A percentile compares a stretch with the other conserved stretches of the same genome.
Conservation (phyloP, 2,888 invertebrate species). For the Germaria angustata region DNA sequence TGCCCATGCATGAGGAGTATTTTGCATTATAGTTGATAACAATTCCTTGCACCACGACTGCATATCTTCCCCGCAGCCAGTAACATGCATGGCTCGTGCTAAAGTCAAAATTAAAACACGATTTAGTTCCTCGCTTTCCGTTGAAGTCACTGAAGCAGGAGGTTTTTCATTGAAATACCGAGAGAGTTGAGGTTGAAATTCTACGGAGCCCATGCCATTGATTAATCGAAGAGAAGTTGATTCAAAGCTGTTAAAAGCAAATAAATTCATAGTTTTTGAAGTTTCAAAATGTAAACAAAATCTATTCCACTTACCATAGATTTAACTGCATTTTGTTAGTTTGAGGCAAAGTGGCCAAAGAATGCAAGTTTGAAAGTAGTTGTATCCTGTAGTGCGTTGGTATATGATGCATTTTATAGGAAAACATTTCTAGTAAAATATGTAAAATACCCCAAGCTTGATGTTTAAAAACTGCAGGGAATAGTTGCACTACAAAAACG, state of each 20-base stretch:
- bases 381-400: conserved; percentile 97
- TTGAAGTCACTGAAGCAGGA: conserved; percentile 86
- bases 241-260: conserved; percentile 87
- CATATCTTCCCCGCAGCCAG: conserved; percentile 84
- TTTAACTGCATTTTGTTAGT: conserved; percentile 97
- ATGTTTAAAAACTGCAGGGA: conserved; percentile 94
- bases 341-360: conserved; percentile 93
- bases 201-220: conserved; percentile 94
- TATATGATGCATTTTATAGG: conserved; percentile 96
- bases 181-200: conserved; percentile 95
- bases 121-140: conserved; percentile 97
- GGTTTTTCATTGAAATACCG: conserved; percentile 95
- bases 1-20: conserved; percentile 97
- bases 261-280: too few relatives aligned
- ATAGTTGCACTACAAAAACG: conserved; percentile 85
- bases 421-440: conserved; percentile 97
- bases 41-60: conserved; percentile 93
- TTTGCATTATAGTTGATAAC: conserved; percentile 92
- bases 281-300: not conserved
- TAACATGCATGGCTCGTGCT: conserved; percentile 96
- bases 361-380: conserved; percentile 93
- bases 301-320: conserved; percentile 84
- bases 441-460: conserved; percentile 98
- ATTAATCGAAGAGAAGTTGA: conserved; percentile 92
- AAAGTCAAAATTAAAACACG: conserved; percentile 94